Evolutionary conservation across 92 coral and sea anemone genomes (phyloP), one percentile per base, ranked within the genome.

Genomic region (Porites rus): DNA sequence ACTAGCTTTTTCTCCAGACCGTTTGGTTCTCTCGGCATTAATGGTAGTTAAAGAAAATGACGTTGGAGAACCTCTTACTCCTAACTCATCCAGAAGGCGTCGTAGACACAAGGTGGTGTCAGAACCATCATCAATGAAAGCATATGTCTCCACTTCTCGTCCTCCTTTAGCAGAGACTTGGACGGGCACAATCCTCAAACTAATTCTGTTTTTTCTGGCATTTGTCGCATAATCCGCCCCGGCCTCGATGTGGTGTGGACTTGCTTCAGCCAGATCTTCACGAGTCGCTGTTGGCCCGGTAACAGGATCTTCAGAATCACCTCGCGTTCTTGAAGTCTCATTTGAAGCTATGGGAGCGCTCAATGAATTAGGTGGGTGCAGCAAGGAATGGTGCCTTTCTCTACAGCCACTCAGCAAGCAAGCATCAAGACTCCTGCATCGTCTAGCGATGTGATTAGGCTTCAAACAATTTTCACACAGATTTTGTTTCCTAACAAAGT

Each of bases 131-230:
- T 87, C 93, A 4, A 76, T 64, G 62, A 87, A 68, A 1, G 86
- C 91, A 31, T 90, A 86, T 1, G 93, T 87, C 4, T 75, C 70
- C 13, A 91, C 88, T 18, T 17, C 65, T 20, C 13, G 7, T 12
- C 76, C 65, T 1, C 64, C 81, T 58, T 31, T 19, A 16, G 85
- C 88, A 17, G 54, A 17, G 17, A 87, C 77, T 31, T 80, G 46
- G 5, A 90, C 88, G 20, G 93, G 91, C 12, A 90, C 91, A 11
- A 90, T 90, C 11, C 78, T 60, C 2, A 91, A 79, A 17, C 88
- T 75, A 46, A 81, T 43, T 31, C 74, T 50, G 8, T 22, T 7
- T 59, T 22, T 75, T 16, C 71, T 50, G 28, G 84, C n/a, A 38
- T 25, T 53, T 53, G 58, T 53, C 58, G 12, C 58, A 53, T 11